A percentile compares a stretch with the other conserved stretches of the same genome.
Evolutionary conservation across 2,888 invertebrate genomes (phyloP).

Genomic region (Rhabditoides inermis): DNA sequence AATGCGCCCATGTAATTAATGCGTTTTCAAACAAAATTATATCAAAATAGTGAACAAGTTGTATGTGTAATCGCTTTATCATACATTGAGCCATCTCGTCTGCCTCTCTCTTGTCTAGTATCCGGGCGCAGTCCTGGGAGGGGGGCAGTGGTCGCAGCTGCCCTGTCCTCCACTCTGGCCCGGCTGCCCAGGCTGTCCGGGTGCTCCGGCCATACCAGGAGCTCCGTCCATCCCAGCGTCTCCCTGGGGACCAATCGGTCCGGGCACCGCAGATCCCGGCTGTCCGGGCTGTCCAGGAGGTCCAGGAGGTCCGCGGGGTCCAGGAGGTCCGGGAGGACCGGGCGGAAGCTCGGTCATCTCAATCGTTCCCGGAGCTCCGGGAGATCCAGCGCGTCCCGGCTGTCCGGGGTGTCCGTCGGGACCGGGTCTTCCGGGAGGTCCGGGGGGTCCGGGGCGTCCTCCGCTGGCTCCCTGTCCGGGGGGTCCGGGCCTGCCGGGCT

Average conservation of each 20-base stretch:
- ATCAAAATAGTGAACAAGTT: too few species aligned
- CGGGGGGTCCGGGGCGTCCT: slow-evolving; percentile 9
- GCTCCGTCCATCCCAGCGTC: slow-evolving; percentile 8
- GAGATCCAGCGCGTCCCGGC: slow-evolving; percentile 9
- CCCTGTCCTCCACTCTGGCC: slow-evolving; percentile 9
- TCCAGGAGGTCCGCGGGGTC: slow-evolving; percentile 10
- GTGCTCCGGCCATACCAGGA: slow-evolving; percentile 10
- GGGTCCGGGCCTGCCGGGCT: slow-evolving; percentile 6
- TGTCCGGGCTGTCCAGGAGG: slow-evolving; percentile 3
- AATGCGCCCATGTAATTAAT: too few species aligned
- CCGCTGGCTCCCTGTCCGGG: slow-evolving; percentile 1
- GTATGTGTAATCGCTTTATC: too few species aligned
- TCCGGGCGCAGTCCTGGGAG: slow-evolving; percentile 20
- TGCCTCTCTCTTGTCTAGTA: too few species aligned
- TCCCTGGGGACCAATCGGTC: slow-evolving; percentile 13
- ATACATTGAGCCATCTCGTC: too few species aligned
- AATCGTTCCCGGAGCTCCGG: slow-evolving; percentile 12
- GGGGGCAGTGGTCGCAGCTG: slow-evolving; percentile 18
- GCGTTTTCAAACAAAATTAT: too few species aligned
- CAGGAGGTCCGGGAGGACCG: slow-evolving; percentile 17
- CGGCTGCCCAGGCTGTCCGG: slow-evolving; percentile 11
- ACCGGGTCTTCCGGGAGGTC: slow-evolving; percentile 13
- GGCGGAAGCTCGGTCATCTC: neutral
- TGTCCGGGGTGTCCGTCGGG: slow-evolving; percentile 3
- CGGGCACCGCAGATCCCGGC: slow-evolving; percentile 5